Percentiles rank a stretch among this genome's conserved stretches.
phyloP scores from a whole-genome alignment of 2,113 vertebrate species.

The Paracanthobrama guichenoti region DNA sequence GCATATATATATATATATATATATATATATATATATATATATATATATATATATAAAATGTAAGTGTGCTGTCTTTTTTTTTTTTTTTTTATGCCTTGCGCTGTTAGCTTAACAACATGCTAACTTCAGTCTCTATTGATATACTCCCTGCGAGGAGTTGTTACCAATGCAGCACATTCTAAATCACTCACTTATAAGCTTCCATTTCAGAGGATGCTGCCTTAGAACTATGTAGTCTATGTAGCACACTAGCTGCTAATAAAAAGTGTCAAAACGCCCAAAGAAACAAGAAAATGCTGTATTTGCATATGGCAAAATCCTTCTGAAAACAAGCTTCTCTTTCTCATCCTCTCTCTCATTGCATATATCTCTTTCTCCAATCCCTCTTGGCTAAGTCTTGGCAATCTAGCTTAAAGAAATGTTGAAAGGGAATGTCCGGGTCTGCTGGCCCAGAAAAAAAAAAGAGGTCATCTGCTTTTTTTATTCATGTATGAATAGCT shows the following conservation, averaged over 20 bases:
- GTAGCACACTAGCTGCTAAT: neutral
- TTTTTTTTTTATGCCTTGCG: neutral
- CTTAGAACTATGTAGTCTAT: neutral
- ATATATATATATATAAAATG: no score
- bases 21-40: no score
- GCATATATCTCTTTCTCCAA: neutral
- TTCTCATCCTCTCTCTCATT: neutral
- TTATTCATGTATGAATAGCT: constrained; percentile 37
- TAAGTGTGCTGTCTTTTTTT: no score
- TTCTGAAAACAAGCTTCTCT: constrained; percentile 11
- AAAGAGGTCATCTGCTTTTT: constrained; percentile 31
- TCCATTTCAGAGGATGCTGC: neutral
- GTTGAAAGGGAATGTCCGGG: constrained; percentile 25
- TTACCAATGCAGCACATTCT: neutral
- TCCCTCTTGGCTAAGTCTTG: constrained; percentile 3
- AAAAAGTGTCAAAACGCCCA: neutral
- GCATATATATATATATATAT: no score
- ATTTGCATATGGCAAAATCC: constrained; percentile 11
- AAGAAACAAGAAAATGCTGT: neutral
- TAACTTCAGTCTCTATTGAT: neutral
- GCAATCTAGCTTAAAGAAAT: constrained; percentile 24
- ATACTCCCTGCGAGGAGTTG: neutral
- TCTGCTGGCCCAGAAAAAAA: constrained; percentile 45
- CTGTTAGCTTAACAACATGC: neutral
- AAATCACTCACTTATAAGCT: neutral